phyloP scores from a whole-genome alignment of 1,140 invertebrate genomes.

The Drosophila triauraria region DNA sequence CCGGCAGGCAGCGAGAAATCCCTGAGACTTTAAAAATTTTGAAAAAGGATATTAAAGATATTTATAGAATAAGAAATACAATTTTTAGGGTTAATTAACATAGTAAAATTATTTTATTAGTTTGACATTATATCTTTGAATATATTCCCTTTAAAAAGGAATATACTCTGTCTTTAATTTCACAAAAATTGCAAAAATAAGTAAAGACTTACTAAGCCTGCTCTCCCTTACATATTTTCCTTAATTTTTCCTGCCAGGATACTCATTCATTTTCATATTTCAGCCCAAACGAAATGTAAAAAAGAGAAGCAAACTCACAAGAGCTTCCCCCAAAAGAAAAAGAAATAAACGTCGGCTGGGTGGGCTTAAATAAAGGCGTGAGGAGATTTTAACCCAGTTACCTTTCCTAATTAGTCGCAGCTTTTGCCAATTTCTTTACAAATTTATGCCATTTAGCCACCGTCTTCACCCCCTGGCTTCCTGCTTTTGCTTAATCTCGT shows the following conservation, averaged over 20 bases:
- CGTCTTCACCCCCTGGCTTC: not conserved
- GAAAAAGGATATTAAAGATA: not conserved
- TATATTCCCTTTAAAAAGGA: not conserved
- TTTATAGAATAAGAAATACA: no score
- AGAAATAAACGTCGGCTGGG: conserved; percentile 16
- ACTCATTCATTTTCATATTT: conserved; percentile 1
- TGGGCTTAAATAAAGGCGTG: conserved; percentile 1
- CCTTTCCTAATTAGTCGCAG: conserved; percentile 51
- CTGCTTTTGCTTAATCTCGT: conserved; percentile 21
- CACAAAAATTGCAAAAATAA: not conserved
- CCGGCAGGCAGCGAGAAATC: not conserved
- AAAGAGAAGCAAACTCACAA: not conserved
- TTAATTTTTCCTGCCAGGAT: not conserved
- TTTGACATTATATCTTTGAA: no score
- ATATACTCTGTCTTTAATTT: not conserved
- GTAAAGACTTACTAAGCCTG: not conserved
- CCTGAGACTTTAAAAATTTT: no score
- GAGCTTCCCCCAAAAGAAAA: not conserved
- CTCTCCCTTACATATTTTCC: not conserved
- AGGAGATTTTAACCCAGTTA: conserved; percentile 48
- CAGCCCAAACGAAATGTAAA: not conserved
- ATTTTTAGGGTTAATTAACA: no score
- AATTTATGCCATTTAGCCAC: conserved; percentile 48
- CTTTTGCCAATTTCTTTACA: conserved; percentile 57
- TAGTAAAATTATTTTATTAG: no score